A percentile compares a stretch with the other conserved stretches of the same genome.
Evolutionary conservation across 2,797 vertebrate species (phyloP).

Genomic region (Sandelia bainsii): DNA sequence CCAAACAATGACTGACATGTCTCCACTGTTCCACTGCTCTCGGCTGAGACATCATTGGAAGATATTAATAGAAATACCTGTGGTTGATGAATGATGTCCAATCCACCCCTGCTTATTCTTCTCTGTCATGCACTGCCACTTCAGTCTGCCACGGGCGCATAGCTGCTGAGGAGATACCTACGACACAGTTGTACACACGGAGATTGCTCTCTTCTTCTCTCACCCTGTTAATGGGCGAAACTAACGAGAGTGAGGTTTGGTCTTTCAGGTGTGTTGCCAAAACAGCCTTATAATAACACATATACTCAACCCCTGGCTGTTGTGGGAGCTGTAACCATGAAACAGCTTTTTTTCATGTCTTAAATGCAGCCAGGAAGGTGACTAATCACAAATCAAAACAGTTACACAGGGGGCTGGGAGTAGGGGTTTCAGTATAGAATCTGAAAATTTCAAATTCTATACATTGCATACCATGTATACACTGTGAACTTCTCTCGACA

Average conservation of each 20-base stretch:
- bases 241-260: conserved; percentile 54
- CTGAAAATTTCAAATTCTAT: too few relatives aligned
- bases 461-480: too few relatives aligned
- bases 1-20: conserved; percentile 81
- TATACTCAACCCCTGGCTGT: conserved; percentile 18
- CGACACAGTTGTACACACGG: conserved; percentile 68
- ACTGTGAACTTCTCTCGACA: too few relatives aligned
- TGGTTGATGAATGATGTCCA: conserved; percentile 78
- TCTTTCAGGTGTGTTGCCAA: conserved; percentile 63
- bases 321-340: conserved; percentile 20
- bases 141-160: conserved; percentile 58
- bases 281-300: conserved; percentile 58
- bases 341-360: conserved; percentile 2
- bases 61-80: conserved; percentile 86
- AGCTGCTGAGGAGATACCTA: conserved; percentile 61
- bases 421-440: background rate
- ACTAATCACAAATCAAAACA: conserved; percentile 7
- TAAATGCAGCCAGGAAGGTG: background rate
- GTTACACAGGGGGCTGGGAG: background rate
- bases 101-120: conserved; percentile 56
- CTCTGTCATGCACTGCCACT: conserved; percentile 62
- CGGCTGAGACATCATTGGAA: conserved; percentile 62
- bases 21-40: conserved; percentile 64
- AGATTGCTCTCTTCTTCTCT: conserved; percentile 23
- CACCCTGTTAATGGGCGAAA: conserved; percentile 53